These are phyloP conservation scores for Amphibalanus amphitrite DNA, from an alignment of 1,140 invertebrate species.

Conservation along the genomic window DNA sequence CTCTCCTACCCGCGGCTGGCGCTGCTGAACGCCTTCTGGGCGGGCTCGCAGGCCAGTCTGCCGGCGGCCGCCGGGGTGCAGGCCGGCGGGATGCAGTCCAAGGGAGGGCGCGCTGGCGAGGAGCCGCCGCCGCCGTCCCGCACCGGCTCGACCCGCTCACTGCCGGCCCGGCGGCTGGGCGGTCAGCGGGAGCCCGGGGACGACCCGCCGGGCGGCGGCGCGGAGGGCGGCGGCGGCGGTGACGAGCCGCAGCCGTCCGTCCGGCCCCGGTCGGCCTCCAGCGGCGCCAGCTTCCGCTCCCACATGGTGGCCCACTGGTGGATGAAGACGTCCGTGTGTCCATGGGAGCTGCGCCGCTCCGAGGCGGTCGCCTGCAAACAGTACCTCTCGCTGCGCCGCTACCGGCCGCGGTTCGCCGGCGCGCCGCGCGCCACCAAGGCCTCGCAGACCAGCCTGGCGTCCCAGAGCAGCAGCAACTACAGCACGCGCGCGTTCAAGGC, in stretches of 20 bases:
- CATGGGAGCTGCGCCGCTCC: slow-evolving; percentile 6
- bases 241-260: too few relatives aligned
- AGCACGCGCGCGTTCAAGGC: background rate
- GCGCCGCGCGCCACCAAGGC: background rate
- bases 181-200: background rate
- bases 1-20: slow-evolving; percentile 7
- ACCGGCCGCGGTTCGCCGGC: background rate
- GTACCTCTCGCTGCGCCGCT: background rate
- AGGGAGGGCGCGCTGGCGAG: background rate
- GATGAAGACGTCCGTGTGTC: slow-evolving; percentile 47
- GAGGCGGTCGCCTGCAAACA: background rate
- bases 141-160: background rate
- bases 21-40: background rate
- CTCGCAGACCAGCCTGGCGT: background rate
- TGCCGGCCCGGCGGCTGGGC: background rate
- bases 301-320: slow-evolving; percentile 54
- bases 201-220: too few relatives aligned
- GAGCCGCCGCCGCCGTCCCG: background rate
- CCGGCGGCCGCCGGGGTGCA: background rate
- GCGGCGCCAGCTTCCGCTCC: background rate
- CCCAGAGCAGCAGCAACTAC: background rate
- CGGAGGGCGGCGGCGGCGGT: too few relatives aligned
- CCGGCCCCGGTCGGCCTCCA: background rate
- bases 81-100: background rate
- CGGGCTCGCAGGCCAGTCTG: background rate